Evolutionary conservation across 2,113 vertebrate species (phyloP), one percentile per base, ranked within the genome.

Genomic region (Tachycineta bicolor): DNA sequence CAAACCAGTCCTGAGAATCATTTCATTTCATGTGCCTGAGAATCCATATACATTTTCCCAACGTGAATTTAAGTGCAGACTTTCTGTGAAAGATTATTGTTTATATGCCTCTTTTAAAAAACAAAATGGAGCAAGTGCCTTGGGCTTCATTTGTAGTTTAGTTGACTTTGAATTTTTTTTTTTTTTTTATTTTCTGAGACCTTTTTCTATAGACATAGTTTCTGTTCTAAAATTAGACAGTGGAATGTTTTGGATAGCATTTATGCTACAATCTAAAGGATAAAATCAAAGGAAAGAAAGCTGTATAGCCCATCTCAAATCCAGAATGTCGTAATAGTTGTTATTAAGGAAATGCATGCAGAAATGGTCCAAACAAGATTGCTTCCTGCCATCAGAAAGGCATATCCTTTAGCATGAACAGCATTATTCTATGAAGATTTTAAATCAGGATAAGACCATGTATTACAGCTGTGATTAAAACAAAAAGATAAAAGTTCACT

Each of bases 71-170:
- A 84, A 87, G 25, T 25, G 24, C 44, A 74, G 70, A 17, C 50
- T 88, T 81, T 12, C 64, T 94, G 41, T 94, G 92, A 87, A 97
- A 97, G 89, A 64, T 95, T 96, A 94, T 96, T 96, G 77, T 71
- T 96, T 90, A 90, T 95, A 83, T 90, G 33, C 43, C 39, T 87
- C 96, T 96, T 89, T 59, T 22, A 81, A 93, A 88, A 83, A 74
- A 31, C 64, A 94, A 97, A 95, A 84, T 81, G 50, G 83, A 91
- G 70, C 74, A 81, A 90, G 52, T 88, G 59, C 65, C 68, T 69
- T 96, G 95, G 53, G 74, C 87, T 94, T 81, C 71, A 85, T 96
- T 90, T 82, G 23, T 93, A 74, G 56, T 70, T 83, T 28, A 68
- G 33, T 9, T 59, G 64, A 78, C 7, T 3, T 60, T 89, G 86